Evolutionary conservation across 92 coral and sea anemone species (phyloP).

Genomic region (Pocillopora grandis): DNA sequence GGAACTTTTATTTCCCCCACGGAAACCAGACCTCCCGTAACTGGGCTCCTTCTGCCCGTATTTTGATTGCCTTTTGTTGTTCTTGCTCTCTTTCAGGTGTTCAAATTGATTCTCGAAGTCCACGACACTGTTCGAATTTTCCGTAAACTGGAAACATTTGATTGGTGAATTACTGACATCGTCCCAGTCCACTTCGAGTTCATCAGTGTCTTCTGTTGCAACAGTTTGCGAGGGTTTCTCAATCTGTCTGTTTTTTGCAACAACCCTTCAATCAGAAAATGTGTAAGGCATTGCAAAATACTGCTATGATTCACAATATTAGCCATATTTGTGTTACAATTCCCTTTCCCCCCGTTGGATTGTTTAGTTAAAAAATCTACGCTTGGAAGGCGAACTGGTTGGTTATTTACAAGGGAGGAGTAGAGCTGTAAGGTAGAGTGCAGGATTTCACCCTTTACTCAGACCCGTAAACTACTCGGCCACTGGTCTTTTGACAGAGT

Average conservation of each 20-base stretch:
- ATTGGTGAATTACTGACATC: constrained; percentile 37
- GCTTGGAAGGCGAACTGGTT: no score
- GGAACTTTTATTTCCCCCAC: constrained; percentile 15
- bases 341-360: no score
- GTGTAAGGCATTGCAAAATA: no score
- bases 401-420: no score
- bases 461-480: no score
- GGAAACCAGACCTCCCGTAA: not conserved
- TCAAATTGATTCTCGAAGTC: constrained; percentile 48
- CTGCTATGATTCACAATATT: no score
- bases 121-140: constrained; percentile 23
- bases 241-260: not conserved
- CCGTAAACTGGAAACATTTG: constrained; percentile 50
- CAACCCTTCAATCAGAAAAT: constrained; percentile 6
- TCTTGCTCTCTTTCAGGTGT: constrained; percentile 21
- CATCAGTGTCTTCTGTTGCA: constrained; percentile 13
- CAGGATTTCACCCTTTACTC: no score
- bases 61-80: constrained; percentile 8
- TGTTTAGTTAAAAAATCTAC: no score
- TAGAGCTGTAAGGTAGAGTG: no score
- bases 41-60: not conserved
- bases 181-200: constrained; percentile 35
- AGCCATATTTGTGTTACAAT: no score
- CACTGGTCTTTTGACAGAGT: no score
- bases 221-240: not conserved